Evolutionary conservation across 2,888 invertebrate genomes (phyloP).

Genomic region (Epistrophe grossulariae): DNA sequence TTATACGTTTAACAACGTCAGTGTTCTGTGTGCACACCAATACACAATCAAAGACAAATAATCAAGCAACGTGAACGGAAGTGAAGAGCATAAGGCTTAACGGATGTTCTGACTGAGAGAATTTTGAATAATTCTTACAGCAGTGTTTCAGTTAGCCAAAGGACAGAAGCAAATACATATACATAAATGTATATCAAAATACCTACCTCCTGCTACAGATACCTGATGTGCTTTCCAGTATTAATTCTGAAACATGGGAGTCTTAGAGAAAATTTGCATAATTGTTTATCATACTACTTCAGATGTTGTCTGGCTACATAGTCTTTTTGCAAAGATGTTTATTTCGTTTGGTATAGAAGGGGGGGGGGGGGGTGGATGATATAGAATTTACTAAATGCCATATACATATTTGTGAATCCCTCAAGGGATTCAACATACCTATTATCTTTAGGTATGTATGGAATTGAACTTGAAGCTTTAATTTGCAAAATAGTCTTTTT

Average conservation of each 20-base stretch:
- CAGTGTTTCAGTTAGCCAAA: neutral
- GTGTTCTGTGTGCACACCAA: constrained; percentile 36
- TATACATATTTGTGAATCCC: neutral
- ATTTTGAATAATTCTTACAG: constrained; percentile 42
- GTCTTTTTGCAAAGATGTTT: neutral
- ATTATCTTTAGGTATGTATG: neutral
- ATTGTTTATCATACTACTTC: constrained; percentile 26
- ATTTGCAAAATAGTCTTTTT: neutral
- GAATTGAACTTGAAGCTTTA: neutral
- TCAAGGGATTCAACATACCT: neutral
- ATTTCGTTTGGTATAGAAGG: neutral
- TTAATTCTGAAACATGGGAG: constrained; percentile 3
- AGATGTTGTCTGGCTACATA: neutral
- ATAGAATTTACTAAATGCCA: neutral
- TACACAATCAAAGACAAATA: constrained; percentile 56
- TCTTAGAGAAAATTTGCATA: constrained; percentile 22
- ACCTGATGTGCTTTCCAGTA: constrained; percentile 25
- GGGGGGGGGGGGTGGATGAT: too few species aligned
- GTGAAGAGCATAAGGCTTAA: constrained; percentile 27
- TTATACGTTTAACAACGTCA: constrained; percentile 37
- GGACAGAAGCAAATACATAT: neutral
- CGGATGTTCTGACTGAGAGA: constrained; percentile 41
- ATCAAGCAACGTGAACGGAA: constrained; percentile 42
- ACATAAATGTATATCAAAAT: neutral
- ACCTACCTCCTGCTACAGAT: neutral